Percentiles rank a stretch among this genome's conserved stretches.
Conservation (phyloP, 2,888 invertebrate genomes). For the Marasmarcha lunaedactyla region DNA sequence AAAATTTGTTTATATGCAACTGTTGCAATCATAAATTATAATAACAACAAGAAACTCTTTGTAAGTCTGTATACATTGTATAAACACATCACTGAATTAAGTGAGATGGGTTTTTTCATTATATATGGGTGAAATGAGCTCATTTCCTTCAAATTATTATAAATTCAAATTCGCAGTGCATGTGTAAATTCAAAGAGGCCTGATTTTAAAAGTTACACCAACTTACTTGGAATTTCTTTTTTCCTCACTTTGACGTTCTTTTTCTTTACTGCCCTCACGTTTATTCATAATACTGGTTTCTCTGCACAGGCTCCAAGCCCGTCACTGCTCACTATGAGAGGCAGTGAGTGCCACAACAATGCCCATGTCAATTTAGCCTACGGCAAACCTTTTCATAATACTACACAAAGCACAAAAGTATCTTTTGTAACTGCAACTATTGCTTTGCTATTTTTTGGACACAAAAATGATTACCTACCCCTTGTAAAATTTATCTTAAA, state of each 20-base stretch:
- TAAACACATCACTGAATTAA: too few relatives aligned
- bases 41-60: too few relatives aligned
- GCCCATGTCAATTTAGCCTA: constrained; percentile 37
- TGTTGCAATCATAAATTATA: too few relatives aligned
- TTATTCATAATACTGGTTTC: constrained; percentile 64
- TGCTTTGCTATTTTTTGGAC: constrained; percentile 39
- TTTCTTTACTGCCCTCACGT: constrained; percentile 58
- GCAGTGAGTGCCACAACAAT: constrained; percentile 47
- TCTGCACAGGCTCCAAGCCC: constrained; percentile 56
- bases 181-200: too few relatives aligned
- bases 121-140: too few relatives aligned
- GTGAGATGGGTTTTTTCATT: too few relatives aligned
- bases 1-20: too few relatives aligned
- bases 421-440: constrained; percentile 31
- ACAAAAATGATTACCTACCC: constrained; percentile 48
- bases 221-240: constrained; percentile 66
- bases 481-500: constrained; percentile 59
- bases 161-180: too few relatives aligned
- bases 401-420: constrained; percentile 41
- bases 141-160: too few relatives aligned
- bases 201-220: too few relatives aligned
- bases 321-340: constrained; percentile 61
- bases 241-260: constrained; percentile 67
- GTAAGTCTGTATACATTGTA: too few relatives aligned
- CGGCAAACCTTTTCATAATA: constrained; percentile 29